phyloP scores from a whole-genome alignment of 2,888 invertebrate species.

The Coenonympha arcania region DNA sequence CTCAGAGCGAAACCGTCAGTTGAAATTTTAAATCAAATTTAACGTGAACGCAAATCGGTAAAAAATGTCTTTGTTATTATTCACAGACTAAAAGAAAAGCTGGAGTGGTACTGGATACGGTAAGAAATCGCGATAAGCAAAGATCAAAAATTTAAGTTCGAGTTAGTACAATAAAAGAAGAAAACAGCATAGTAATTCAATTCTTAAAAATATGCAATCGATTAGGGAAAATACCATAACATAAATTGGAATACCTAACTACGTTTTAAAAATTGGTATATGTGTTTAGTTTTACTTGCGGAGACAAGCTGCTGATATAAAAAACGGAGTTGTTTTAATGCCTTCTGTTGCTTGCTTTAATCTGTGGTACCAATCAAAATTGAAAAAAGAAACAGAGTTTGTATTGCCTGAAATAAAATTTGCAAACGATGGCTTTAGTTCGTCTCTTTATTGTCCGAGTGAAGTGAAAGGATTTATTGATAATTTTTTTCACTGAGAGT shows the following conservation, averaged over 20 bases:
- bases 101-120: too few species aligned
- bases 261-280: too few species aligned
- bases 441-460: slow-evolving; percentile 65
- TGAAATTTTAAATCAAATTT: slow-evolving; percentile 29
- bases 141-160: too few species aligned
- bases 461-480: slow-evolving; percentile 70
- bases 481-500: slow-evolving; percentile 62
- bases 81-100: background rate
- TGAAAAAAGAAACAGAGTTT: slow-evolving; percentile 69
- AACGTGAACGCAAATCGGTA: slow-evolving; percentile 69
- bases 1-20: background rate
- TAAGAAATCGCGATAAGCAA: too few species aligned
- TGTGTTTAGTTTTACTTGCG: too few species aligned
- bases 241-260: too few species aligned
- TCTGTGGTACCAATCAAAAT: slow-evolving; percentile 48
- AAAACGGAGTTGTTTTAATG: too few species aligned
- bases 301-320: too few species aligned
- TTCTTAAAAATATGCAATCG: too few species aligned
- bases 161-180: too few species aligned
- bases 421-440: slow-evolving; percentile 66
- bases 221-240: too few species aligned
- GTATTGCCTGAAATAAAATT: slow-evolving; percentile 69
- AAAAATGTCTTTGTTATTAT: slow-evolving; percentile 68
- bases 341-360: background rate
- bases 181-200: too few species aligned